These are phyloP conservation scores for Scaptomyza reducta DNA, from an alignment of 2,888 invertebrate species.

Conservation along the genomic window DNA sequence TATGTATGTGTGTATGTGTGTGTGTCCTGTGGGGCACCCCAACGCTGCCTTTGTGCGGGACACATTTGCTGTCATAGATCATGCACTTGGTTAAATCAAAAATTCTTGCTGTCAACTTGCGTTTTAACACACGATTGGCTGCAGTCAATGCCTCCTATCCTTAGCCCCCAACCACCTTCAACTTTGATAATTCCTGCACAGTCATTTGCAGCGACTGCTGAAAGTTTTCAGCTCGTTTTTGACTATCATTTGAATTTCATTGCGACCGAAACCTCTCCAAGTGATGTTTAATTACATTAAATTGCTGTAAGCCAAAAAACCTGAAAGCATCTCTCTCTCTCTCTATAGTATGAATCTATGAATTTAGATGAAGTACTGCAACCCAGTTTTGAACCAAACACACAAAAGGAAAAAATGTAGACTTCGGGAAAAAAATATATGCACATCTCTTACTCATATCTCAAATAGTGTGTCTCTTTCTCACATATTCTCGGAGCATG, in stretches of 20 bases:
- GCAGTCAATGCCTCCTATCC: slow-evolving; percentile 57
- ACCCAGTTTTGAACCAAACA: slow-evolving; percentile 52
- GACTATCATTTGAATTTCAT: slow-evolving; percentile 67
- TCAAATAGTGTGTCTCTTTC: not conserved
- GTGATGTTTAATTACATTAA: slow-evolving; percentile 68
- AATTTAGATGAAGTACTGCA: slow-evolving; percentile 63
- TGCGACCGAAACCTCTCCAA: slow-evolving; percentile 50
- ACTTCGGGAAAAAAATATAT: slow-evolving; percentile 50
- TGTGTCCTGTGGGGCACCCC: slow-evolving; percentile 18
- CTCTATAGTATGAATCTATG: slow-evolving; percentile 50
- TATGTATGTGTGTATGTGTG: slow-evolving; percentile 17
- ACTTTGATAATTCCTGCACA: slow-evolving; percentile 1
- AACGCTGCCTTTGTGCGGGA: slow-evolving; percentile 59
- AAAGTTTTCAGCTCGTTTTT: slow-evolving; percentile 32
- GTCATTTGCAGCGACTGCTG: slow-evolving; percentile 11
- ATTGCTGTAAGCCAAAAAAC: slow-evolving; percentile 40
- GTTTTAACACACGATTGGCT: slow-evolving; percentile 66
- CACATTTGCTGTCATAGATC: slow-evolving; percentile 77
- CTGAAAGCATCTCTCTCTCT: slow-evolving; percentile 19
- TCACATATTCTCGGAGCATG: not conserved
- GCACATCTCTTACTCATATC: slow-evolving; percentile 42
- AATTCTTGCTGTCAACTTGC: slow-evolving; percentile 71
- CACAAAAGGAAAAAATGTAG: slow-evolving; percentile 9
- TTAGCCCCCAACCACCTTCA: not conserved
- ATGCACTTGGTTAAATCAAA: slow-evolving; percentile 78